Evolutionary conservation across 2,888 invertebrate species (phyloP).

Genomic region (Eucera pruinosa): DNA sequence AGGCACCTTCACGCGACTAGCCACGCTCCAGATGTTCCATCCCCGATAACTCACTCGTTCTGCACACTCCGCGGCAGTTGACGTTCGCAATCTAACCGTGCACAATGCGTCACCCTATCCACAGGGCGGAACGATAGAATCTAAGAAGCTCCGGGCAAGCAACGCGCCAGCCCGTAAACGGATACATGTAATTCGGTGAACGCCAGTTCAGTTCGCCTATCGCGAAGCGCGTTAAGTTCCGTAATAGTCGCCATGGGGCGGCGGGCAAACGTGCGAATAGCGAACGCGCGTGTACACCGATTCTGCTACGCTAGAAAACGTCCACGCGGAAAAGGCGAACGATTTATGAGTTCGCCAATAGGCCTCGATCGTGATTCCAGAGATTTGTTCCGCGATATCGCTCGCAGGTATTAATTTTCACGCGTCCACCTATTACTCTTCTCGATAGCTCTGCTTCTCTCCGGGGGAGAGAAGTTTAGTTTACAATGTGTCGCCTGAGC

Average conservation of each 20-base stretch:
- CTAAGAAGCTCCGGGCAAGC: conserved; percentile 45
- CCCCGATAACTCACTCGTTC: conserved; percentile 45
- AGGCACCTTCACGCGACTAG: background rate
- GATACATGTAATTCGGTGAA: conserved; percentile 56
- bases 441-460: conserved; percentile 13
- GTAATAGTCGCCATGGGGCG: conserved; percentile 32
- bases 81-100: conserved; percentile 44
- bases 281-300: conserved; percentile 8
- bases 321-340: conserved; percentile 6
- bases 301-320: background rate
- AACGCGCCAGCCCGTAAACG: conserved; percentile 42
- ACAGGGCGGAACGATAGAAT: conserved; percentile 59
- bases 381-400: conserved; percentile 65
- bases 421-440: conserved; percentile 43
- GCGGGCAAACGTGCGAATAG: conserved; percentile 18
- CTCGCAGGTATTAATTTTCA: conserved; percentile 62
- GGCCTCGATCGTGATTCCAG: conserved; percentile 59
- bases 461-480: conserved; percentile 28
- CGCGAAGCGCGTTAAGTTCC: conserved; percentile 27
- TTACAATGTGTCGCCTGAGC: conserved; percentile 20
- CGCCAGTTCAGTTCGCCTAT: conserved; percentile 11
- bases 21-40: conserved; percentile 16
- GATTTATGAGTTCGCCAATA: conserved; percentile 65
- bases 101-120: conserved; percentile 30
- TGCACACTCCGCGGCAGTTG: conserved; percentile 39